These are phyloP conservation scores for Steinernema scapterisci DNA, from an alignment of 2,888 invertebrate species.

Conservation along the genomic window DNA sequence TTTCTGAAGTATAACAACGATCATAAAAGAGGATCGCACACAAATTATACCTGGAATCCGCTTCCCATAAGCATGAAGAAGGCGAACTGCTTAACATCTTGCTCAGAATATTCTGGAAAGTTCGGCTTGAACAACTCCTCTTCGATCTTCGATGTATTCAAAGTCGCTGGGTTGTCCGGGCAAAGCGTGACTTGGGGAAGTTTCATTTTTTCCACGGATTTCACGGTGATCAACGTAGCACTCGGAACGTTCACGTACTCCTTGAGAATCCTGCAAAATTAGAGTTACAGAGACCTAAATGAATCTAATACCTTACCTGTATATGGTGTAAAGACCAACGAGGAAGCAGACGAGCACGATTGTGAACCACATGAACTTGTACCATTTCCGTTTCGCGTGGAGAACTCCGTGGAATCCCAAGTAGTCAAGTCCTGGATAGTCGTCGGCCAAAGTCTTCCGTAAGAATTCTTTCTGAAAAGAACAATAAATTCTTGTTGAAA, in stretches of 20 bases:
- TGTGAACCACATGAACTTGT: slow-evolving; percentile 42
- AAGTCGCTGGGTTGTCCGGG: slow-evolving; percentile 39
- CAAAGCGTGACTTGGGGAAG: slow-evolving; percentile 45
- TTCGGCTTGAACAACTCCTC: slow-evolving; percentile 34
- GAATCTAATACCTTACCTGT: too few relatives aligned
- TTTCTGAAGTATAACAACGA: slow-evolving; percentile 32
- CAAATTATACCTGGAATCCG: slow-evolving; percentile 41
- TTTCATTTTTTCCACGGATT: slow-evolving; percentile 36
- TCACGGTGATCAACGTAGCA: slow-evolving; percentile 32
- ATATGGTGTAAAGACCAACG: slow-evolving; percentile 42
- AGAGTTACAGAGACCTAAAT: too few relatives aligned
- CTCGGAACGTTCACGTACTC: slow-evolving; percentile 39
- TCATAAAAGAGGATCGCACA: not conserved
- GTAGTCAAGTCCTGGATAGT: slow-evolving; percentile 47
- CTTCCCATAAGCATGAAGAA: slow-evolving; percentile 44
- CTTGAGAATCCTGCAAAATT: slow-evolving; percentile 35
- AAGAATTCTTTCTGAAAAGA: slow-evolving; percentile 34
- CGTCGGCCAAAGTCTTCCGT: slow-evolving; percentile 39
- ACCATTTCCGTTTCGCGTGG: slow-evolving; percentile 41
- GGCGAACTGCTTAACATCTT: slow-evolving; percentile 41
- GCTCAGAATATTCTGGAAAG: not conserved
- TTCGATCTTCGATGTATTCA: slow-evolving; percentile 35
- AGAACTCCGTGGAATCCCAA: slow-evolving; percentile 43
- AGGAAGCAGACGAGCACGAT: slow-evolving; percentile 40
- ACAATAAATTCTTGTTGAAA: not conserved